Evolutionary conservation across 2,797 vertebrate species (phyloP).

Genomic region (Pelodytes ibericus): DNA sequence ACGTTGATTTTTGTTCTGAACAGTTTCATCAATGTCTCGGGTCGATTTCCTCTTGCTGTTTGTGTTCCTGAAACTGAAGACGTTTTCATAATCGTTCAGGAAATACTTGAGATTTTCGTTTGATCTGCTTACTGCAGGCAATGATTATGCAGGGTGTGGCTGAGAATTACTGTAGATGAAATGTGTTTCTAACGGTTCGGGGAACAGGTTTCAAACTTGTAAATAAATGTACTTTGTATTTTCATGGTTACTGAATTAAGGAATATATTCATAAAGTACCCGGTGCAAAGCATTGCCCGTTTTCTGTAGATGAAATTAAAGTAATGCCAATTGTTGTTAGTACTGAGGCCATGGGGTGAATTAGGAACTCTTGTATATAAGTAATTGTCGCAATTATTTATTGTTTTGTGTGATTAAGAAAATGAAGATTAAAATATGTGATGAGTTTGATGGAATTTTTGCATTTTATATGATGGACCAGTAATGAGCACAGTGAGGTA

Average conservation of each 20-base stretch:
- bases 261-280: slow-evolving; percentile 33
- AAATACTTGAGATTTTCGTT: slow-evolving; percentile 43
- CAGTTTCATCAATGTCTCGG: slow-evolving; percentile 16
- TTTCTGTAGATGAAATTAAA: neutral
- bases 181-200: slow-evolving; percentile 36
- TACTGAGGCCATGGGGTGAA: too few species aligned
- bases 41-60: slow-evolving; percentile 47
- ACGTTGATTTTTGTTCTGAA: slow-evolving; percentile 4
- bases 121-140: slow-evolving; percentile 33
- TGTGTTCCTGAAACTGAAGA: slow-evolving; percentile 45
- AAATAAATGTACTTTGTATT: slow-evolving; percentile 19
- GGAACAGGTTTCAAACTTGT: slow-evolving; percentile 2
- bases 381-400: too few species aligned
- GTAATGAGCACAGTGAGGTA: too few species aligned
- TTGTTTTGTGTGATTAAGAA: too few species aligned
- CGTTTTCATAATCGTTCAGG: slow-evolving; percentile 39
- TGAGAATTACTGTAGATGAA: slow-evolving; percentile 42
- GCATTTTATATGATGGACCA: too few species aligned
- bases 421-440: too few species aligned
- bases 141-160: slow-evolving; percentile 41
- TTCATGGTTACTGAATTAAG: slow-evolving; percentile 31
- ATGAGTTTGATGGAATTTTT: too few species aligned
- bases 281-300: slow-evolving; percentile 12
- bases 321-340: too few species aligned
- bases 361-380: too few species aligned